Evolutionary conservation across 2,888 invertebrate species (phyloP), one percentile per base, ranked within the genome.

Genomic region (Phaedon cochleariae): DNA sequence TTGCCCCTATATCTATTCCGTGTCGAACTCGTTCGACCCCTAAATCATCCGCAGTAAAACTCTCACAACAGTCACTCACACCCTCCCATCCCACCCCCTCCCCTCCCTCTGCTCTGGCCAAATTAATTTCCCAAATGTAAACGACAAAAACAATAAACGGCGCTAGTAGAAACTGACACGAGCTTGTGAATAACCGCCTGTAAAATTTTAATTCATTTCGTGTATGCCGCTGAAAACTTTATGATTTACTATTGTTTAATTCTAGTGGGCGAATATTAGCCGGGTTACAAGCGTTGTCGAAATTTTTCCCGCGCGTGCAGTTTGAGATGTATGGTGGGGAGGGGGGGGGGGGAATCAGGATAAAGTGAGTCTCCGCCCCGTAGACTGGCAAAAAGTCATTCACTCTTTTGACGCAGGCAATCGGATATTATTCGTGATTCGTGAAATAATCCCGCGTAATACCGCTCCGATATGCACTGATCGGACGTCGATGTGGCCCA

Each of bases 121-220:
- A 77, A 77, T 77, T 76, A 76, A 77, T 77, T 74, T 74, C 70
- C 76, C 74, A 72, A 75, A 73, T 77, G 77, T 76, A 76, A 75
- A 77, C 76, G 77, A 77, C 77, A 77, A 76, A 74, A 73, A 76
- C 74, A 76, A 74, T 74, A 72, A 73, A 74, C 69, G 72, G 64
- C 71, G 58, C 62, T 67, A 70, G 69, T 73, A 73, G 71, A 73
- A 74, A 72, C 72, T 73, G 72, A 74, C 75, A 75, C 70, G 70
- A 41, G 15, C 68, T 74, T 74, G 71, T 76, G 72, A 74, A 76
- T 76, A 75, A 76, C 73, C 75, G 79, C 76, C 41, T 79, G 80
- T 80, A 79, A 81, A 80, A 81, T 80, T 81, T 81, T 81, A 81
- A 81, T 80, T 81, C 80, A 80, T 80, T 78, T 76, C 78, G 70